Percentiles rank a stretch among this genome's conserved stretches.
Evolutionary conservation across 2,888 invertebrate species (phyloP).

Genomic region (Nezara viridula): DNA sequence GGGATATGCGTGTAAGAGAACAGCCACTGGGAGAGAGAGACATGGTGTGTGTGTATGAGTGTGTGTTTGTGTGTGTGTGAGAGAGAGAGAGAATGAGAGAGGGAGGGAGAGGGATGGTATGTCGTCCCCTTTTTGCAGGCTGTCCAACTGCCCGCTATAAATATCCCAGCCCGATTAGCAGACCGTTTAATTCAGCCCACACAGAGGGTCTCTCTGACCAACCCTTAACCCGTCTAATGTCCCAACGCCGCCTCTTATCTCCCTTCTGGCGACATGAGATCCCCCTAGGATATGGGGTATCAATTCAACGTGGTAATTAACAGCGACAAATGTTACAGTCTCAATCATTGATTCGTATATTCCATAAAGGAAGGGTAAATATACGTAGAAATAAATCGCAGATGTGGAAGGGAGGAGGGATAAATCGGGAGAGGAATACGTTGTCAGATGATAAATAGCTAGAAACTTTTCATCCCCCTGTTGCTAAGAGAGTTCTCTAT

Average conservation of each 20-base stretch:
- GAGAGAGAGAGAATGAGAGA: conserved; percentile 59
- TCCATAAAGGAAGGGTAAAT: not conserved
- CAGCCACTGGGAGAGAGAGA: conserved; percentile 58
- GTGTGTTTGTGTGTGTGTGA: conserved; percentile 54
- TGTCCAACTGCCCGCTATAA: conserved; percentile 52
- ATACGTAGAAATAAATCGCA: not conserved
- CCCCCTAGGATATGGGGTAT: not conserved
- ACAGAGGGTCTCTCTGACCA: conserved; percentile 29
- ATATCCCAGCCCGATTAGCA: conserved; percentile 55
- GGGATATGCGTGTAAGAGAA: conserved; percentile 63
- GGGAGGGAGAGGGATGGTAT: conserved; percentile 48
- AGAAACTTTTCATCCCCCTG: conserved; percentile 33
- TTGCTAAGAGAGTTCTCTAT: conserved; percentile 3
- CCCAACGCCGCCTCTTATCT: not conserved
- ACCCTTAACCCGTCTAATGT: conserved; percentile 17
- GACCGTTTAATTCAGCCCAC: conserved; percentile 49
- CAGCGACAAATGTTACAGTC: not conserved
- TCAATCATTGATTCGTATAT: not conserved
- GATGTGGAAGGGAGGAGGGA: not conserved
- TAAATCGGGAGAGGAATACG: not conserved
- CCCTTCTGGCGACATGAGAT: not conserved
- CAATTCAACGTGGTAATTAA: conserved; percentile 4
- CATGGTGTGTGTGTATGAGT: conserved; percentile 55
- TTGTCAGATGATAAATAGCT: conserved; percentile 26
- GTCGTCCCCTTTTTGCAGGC: conserved; percentile 48